phyloP scores from a whole-genome alignment of 2,113 vertebrate species.

The Deroptyus accipitrinus region DNA sequence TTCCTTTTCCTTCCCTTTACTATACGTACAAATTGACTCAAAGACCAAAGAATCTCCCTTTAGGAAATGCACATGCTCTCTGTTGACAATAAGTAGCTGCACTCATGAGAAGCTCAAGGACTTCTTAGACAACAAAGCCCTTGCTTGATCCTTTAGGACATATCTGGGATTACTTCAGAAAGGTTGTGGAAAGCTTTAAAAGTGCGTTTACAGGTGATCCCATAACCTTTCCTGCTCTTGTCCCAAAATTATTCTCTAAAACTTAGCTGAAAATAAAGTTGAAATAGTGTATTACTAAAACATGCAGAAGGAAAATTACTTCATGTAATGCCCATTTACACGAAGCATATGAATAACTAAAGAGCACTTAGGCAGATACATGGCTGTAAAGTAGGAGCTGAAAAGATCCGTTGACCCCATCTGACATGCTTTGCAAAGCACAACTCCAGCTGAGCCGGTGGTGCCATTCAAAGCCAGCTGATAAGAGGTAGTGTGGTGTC shows the following conservation, averaged over 20 bases:
- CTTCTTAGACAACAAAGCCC: not conserved
- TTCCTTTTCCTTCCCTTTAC: not conserved
- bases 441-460: not conserved
- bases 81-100: not conserved
- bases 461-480: not conserved
- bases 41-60: not conserved
- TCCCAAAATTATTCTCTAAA: not conserved
- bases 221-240: not conserved
- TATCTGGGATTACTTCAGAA: not conserved
- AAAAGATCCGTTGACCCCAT: constrained; percentile 19
- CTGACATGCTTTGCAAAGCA: constrained; percentile 4
- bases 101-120: not conserved
- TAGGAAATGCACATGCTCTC: not conserved
- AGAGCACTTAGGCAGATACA: not conserved
- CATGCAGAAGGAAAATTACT: not conserved
- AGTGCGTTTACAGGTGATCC: not conserved
- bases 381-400: not conserved
- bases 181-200: not conserved
- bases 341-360: constrained; percentile 35
- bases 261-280: not conserved
- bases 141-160: not conserved
- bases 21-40: not conserved
- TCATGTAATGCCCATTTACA: not conserved
- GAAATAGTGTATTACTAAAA: not conserved
- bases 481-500: constrained; percentile 1